These are phyloP conservation scores for Wasmannia auropunctata DNA, from an alignment of 1,140 invertebrate species.

Conservation along the genomic window DNA sequence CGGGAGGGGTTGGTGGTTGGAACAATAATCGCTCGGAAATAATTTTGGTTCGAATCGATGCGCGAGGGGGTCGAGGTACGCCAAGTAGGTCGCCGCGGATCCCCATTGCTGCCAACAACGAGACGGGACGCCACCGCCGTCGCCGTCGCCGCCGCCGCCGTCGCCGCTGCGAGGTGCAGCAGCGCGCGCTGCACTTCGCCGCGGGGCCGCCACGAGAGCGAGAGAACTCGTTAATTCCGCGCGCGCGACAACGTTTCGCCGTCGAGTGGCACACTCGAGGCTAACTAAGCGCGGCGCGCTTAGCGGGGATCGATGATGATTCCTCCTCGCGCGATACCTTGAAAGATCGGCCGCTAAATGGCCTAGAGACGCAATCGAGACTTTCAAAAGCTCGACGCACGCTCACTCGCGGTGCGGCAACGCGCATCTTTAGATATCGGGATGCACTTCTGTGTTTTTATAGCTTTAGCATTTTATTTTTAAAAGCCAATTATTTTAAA, in stretches of 20 bases:
- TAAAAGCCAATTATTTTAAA: neutral
- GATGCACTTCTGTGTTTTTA: neutral
- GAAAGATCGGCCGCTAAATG: neutral
- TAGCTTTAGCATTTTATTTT: neutral
- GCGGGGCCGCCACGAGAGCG: slow-evolving; percentile 49
- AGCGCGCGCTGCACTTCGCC: slow-evolving; percentile 43
- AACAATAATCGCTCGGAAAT: slow-evolving; percentile 76
- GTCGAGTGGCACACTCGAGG: neutral
- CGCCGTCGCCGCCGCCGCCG: neutral
- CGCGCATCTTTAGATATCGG: neutral
- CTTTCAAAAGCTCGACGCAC: neutral
- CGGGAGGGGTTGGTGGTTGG: slow-evolving; percentile 35
- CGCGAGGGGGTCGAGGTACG: slow-evolving; percentile 83
- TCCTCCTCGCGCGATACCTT: neutral
- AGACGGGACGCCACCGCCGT: slow-evolving; percentile 61
- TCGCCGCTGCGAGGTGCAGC: neutral
- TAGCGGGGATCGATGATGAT: slow-evolving; percentile 13
- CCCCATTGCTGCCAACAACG: slow-evolving; percentile 81
- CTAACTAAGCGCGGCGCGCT: neutral
- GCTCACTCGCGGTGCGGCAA: too few relatives aligned
- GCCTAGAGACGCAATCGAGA: neutral
- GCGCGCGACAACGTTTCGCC: neutral
- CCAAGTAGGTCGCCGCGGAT: slow-evolving; percentile 84
- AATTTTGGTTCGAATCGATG: slow-evolving; percentile 83
- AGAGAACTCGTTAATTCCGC: slow-evolving; percentile 68